Percentiles rank a stretch among this genome's conserved stretches.
Evolutionary conservation across 2,113 vertebrate genomes (phyloP).

Genomic region (Opisthocomus hoazin): DNA sequence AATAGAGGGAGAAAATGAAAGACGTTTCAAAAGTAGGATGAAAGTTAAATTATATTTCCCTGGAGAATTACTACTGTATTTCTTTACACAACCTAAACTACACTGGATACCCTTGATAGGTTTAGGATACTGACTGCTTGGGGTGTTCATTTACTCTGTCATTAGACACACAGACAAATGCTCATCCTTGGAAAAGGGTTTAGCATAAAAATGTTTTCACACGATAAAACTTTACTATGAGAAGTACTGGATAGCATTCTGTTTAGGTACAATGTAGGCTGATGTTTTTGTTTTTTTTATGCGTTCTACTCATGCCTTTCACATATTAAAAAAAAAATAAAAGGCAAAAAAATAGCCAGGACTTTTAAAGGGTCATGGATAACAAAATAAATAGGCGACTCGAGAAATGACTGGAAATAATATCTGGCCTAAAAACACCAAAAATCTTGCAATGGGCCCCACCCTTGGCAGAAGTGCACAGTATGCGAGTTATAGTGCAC

Average conservation of each 20-base stretch:
- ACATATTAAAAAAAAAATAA: neutral
- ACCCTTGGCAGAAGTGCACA: slow-evolving; percentile 19
- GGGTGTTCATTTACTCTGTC: slow-evolving; percentile 16
- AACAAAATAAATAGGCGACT: slow-evolving; percentile 24
- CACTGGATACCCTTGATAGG: neutral
- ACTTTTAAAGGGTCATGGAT: neutral
- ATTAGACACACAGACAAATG: slow-evolving; percentile 9
- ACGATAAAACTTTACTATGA: neutral
- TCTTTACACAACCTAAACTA: slow-evolving; percentile 4
- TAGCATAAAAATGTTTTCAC: neutral
- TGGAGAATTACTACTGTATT: neutral
- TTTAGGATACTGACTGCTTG: neutral
- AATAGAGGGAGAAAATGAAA: neutral
- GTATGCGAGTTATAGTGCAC: neutral
- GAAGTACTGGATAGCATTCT: neutral
- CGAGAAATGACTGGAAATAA: slow-evolving; percentile 21
- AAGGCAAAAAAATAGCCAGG: neutral
- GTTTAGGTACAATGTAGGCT: neutral
- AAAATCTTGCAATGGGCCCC: neutral
- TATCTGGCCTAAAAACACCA: slow-evolving; percentile 27
- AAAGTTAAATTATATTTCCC: neutral
- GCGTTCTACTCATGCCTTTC: neutral
- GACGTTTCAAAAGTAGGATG: slow-evolving; percentile 1
- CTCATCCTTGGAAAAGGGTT: slow-evolving; percentile 19
- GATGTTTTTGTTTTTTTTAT: neutral